phyloP scores from a whole-genome alignment of 2,888 invertebrate genomes.

The Neoscelio sp. region DNA sequence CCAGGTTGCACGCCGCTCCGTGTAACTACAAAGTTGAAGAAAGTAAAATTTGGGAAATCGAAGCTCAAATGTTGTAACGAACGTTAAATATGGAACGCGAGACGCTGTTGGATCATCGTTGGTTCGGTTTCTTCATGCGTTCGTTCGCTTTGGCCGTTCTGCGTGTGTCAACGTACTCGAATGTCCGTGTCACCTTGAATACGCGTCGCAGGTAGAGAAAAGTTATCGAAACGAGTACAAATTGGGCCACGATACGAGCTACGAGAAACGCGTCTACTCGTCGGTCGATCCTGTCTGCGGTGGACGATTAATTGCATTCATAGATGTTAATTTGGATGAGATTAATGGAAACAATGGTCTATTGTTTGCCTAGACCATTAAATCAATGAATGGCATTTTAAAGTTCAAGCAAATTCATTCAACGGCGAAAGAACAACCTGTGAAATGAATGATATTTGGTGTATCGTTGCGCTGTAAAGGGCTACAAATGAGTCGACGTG shows the following conservation, averaged over 20 bases:
- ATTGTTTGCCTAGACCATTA: slow-evolving; percentile 51
- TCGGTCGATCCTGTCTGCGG: neutral
- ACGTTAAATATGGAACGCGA: slow-evolving; percentile 4
- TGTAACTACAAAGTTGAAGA: slow-evolving; percentile 29
- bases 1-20: too few relatives aligned
- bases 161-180: slow-evolving; percentile 67
- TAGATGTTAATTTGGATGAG: slow-evolving; percentile 18
- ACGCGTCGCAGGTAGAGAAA: slow-evolving; percentile 51
- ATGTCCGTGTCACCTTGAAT: slow-evolving; percentile 67
- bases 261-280: slow-evolving; percentile 15
- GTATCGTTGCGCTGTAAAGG: slow-evolving; percentile 6
- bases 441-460: slow-evolving; percentile 8
- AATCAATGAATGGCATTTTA: slow-evolving; percentile 26
- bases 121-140: slow-evolving; percentile 34
- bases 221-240: slow-evolving; percentile 62
- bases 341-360: slow-evolving; percentile 40
- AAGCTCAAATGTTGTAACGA: slow-evolving; percentile 11
- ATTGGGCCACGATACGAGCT: slow-evolving; percentile 57
- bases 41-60: slow-evolving; percentile 60
- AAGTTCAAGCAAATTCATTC: slow-evolving; percentile 17
- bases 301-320: slow-evolving; percentile 28
- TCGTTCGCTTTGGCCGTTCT: slow-evolving; percentile 38
- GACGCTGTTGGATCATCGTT: slow-evolving; percentile 2
- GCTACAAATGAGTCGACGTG: too few relatives aligned
- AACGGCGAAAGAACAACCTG: neutral